These are phyloP conservation scores for Elmis aenea DNA, from an alignment of 2,888 invertebrate species.

Conservation along the genomic window DNA sequence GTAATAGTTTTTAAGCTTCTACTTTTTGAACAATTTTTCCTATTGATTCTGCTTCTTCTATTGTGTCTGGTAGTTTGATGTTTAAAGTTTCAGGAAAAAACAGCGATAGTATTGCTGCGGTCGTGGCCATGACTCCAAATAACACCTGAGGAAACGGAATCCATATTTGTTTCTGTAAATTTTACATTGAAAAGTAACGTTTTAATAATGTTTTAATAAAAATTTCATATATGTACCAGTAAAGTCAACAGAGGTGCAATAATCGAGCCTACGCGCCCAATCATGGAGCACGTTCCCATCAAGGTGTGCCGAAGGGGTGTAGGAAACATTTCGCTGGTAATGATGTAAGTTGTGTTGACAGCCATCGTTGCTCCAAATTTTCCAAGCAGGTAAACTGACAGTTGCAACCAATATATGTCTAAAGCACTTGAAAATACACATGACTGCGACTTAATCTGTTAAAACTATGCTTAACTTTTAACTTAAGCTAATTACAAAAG, in stretches of 20 bases:
- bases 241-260: conserved; percentile 64
- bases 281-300: conserved; percentile 61
- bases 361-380: conserved; percentile 63
- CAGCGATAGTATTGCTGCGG: conserved; percentile 59
- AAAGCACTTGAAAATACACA: too few relatives aligned
- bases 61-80: conserved; percentile 61
- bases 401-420: conserved; percentile 50
- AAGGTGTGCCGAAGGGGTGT: conserved; percentile 58
- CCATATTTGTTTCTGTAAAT: conserved; percentile 40
- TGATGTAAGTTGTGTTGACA: conserved; percentile 61
- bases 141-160: conserved; percentile 57
- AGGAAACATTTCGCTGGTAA: conserved; percentile 66
- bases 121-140: conserved; percentile 58
- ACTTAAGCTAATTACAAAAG: too few relatives aligned
- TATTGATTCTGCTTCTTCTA: conserved; percentile 61
- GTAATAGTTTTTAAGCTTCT: background rate
- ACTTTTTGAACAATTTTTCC: conserved; percentile 23
- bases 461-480: too few relatives aligned
- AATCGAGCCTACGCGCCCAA: conserved; percentile 60
- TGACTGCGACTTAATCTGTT: too few relatives aligned
- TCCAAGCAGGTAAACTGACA: conserved; percentile 55
- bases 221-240: conserved; percentile 48
- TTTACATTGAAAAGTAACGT: background rate
- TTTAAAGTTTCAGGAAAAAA: conserved; percentile 67
- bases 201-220: background rate